Evolutionary conservation across 2,797 vertebrate genomes (phyloP), one percentile per base, ranked within the genome.

Genomic region (Phrynocephalus guinanensis): DNA sequence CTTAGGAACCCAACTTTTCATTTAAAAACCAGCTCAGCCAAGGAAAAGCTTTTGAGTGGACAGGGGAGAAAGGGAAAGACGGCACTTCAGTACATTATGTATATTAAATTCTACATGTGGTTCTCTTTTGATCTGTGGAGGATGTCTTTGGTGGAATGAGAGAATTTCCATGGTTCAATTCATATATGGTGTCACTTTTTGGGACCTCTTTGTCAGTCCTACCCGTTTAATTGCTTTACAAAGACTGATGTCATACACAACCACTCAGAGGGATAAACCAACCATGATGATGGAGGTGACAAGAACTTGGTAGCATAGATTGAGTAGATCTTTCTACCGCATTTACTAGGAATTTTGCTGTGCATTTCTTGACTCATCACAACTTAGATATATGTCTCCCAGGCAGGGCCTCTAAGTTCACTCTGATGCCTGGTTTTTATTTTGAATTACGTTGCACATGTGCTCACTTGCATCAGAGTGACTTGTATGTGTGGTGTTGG

Each of bases 1-100:
- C 95, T 94, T 89, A 92, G 83, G 1, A 94, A 86, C 91, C 91
- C 88, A 86, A 85, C 91, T 67, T 91, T 94, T 96, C 94, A 94
- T 85, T 88, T 95, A 93, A 95, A 81, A 92, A 94, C 92, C 1
- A 4, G 93, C 91, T 92, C 94, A 93, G 92, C 89, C 87, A 22
- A 1, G 66, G 88, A 56, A 81, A 0, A 18, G 89, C 81, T 90
- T 1, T 89, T 87, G 70, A 4, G 2, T 5, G 88, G 91, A 90
- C 93, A 83, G 79, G 79, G 87, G 89, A 91, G 93, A 88, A 84
- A 83, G 60, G 66, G 80, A n/a, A 4, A 22, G 26, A 26, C 2
- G 20, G 44, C 2, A 76, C 20, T 44, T 76, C 38, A 5, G 22
- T 26, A 48, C 8, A 48, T 76, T 76, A 56, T 56, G 52, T 38